Evolutionary conservation across 2,888 invertebrate species (phyloP).

Genomic region (Elgonia sp.): DNA sequence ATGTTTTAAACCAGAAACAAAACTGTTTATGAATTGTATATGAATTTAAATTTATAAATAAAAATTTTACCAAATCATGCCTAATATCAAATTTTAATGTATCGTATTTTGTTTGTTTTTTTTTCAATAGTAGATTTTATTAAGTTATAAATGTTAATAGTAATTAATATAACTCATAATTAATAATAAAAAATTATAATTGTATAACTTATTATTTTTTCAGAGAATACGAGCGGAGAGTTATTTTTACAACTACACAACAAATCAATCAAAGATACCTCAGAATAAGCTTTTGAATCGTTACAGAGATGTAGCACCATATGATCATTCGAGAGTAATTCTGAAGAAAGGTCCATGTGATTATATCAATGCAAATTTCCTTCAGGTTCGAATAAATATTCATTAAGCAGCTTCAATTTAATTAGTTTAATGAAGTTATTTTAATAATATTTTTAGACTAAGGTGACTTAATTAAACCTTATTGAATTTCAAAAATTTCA

Average conservation of each 20-base stretch:
- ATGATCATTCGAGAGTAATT: slow-evolving; percentile 96
- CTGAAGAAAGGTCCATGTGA: slow-evolving; percentile 92
- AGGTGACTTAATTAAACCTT: too few relatives aligned
- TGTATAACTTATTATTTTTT: slow-evolving; percentile 84
- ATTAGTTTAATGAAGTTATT: not conserved
- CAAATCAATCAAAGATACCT: slow-evolving; percentile 92
- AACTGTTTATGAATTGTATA: too few relatives aligned
- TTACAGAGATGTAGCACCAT: slow-evolving; percentile 98
- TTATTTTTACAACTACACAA: slow-evolving; percentile 89
- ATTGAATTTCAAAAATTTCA: too few relatives aligned
- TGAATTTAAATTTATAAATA: too few relatives aligned
- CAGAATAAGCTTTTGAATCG: slow-evolving; percentile 95
- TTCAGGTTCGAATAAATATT: slow-evolving; percentile 89
- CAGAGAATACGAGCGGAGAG: slow-evolving; percentile 93
- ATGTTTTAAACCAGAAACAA: too few relatives aligned
- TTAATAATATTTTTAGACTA: too few relatives aligned
- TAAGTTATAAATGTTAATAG: too few relatives aligned
- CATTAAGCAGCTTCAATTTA: not conserved
- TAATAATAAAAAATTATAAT: not conserved
- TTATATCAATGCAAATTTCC: slow-evolving; percentile 98
- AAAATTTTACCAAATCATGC: too few relatives aligned
- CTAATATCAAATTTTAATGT: too few relatives aligned
- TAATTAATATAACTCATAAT: too few relatives aligned
- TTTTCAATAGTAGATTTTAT: too few relatives aligned
- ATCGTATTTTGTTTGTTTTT: too few relatives aligned